Base-by-base conservation (phyloP, 2,797 vertebrate species). In the Premnoplex brunnescens region DNA sequence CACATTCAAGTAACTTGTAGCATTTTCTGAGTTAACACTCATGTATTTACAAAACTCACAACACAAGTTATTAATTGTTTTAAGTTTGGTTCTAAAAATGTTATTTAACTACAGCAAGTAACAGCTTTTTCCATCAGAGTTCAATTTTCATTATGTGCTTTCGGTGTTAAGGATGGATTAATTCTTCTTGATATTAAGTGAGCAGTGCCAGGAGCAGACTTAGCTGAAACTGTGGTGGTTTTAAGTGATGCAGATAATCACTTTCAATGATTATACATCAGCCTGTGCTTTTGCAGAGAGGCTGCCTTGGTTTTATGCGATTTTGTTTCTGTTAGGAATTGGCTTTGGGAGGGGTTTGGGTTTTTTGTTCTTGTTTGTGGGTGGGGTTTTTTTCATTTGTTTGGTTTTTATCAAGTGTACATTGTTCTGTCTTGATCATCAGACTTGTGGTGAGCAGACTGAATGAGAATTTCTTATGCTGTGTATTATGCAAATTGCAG, bases 271-370 rank as follows among this genome's bases (percentile, higher is more conserved):
- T 72, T 74, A 17, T 44, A 17, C 6, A 30, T 77, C 26, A 48
- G 18, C 41, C 46, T 66, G 22, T 74, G 39, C 54, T 81, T 74
- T 68, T 78, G 56, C 34, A 60, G 44, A 71, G 43, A 67, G 28
- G 10, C 10, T 83, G 12, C 17, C 36, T 58, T 83, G 59, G 15
- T 27, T 71, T 60, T 36, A 37, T 48, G 77, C 28, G 23, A 0
- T 73, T 60, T 41, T 66, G 10, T 91, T 92, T 54, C n/a, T 9
- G 28, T 58, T 86, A 37, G 10, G 55, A 3, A 41, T 51, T 23
- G 6, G 0, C 10, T 69, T 37, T 32, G 1, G 3, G 7, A 12
- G 2, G 3, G 0, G 12, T 41, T 21, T 5, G 9, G 9, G 4
- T 4, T 37, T 52, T 34, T 41, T 43, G 10, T 68, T 43, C 5